Evolutionary conservation across 2,797 vertebrate genomes (phyloP).

Genomic region (Cuculus canorus): DNA sequence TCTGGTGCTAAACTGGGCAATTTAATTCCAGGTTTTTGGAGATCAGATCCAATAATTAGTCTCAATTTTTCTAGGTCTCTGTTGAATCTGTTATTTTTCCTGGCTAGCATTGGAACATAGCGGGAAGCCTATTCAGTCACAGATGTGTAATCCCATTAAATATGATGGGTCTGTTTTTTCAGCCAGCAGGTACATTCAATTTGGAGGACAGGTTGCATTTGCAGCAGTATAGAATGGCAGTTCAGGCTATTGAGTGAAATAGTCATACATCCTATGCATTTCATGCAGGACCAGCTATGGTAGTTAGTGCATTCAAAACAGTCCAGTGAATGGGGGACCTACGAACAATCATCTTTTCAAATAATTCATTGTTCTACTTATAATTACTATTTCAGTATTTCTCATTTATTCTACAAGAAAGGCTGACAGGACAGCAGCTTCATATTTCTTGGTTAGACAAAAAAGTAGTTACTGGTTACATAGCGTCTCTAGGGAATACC

Average conservation of each 20-base stretch:
- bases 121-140: not conserved
- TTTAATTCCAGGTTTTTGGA: not conserved
- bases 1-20: not conserved
- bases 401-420: not conserved
- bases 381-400: constrained; percentile 27
- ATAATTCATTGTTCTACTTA: not conserved
- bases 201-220: not conserved
- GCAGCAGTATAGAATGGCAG: not conserved
- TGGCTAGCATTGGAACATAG: not conserved
- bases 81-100: not conserved
- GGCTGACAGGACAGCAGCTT: not conserved
- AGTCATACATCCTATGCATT: not conserved
- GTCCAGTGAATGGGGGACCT: not conserved
- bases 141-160: not conserved
- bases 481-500: not conserved
- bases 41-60: not conserved
- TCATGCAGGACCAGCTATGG: not conserved
- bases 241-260: accelerated
- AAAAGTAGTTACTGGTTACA: not conserved
- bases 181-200: not conserved
- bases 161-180: not conserved
- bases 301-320: not conserved
- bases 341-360: not conserved
- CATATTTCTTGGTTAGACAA: constrained; percentile 2
- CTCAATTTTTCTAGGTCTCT: not conserved